Conservation (phyloP, 2,888 invertebrate genomes). For the Drosophila nigricruria region DNA sequence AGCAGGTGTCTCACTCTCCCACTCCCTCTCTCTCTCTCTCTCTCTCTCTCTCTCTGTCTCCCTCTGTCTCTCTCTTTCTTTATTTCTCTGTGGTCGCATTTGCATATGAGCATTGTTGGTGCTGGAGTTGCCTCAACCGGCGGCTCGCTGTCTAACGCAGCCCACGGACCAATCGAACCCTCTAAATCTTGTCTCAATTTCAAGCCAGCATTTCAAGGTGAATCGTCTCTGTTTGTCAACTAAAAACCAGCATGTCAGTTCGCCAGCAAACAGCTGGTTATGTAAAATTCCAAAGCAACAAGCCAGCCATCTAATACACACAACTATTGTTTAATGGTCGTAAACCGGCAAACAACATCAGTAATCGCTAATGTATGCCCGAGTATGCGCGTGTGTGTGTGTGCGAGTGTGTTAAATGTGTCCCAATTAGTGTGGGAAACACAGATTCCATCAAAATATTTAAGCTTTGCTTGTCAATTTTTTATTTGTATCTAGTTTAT, state of each 20-base stretch:
- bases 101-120: slow-evolving; percentile 18
- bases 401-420: slow-evolving; percentile 16
- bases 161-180: slow-evolving; percentile 41
- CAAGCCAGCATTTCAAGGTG: slow-evolving; percentile 66
- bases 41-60: background rate
- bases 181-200: slow-evolving; percentile 32
- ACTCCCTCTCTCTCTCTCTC: background rate
- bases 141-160: slow-evolving; percentile 41
- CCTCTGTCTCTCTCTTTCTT: background rate
- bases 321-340: slow-evolving; percentile 38
- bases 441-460: slow-evolving; percentile 11
- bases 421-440: slow-evolving; percentile 55
- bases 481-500: background rate
- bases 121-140: slow-evolving; percentile 12
- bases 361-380: slow-evolving; percentile 19
- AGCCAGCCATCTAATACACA: slow-evolving; percentile 37
- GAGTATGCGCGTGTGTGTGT: background rate
- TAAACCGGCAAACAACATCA: slow-evolving; percentile 30
- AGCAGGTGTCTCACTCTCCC: slow-evolving; percentile 5
- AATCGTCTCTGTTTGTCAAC: slow-evolving; percentile 51
- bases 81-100: slow-evolving; percentile 1
- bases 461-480: background rate
- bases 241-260: background rate
- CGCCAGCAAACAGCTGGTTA: slow-evolving; percentile 29
- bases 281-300: slow-evolving; percentile 42